Evolutionary conservation across 2,113 vertebrate species (phyloP), one percentile per base, ranked within the genome.

Genomic region (Hoplias malabaricus): DNA sequence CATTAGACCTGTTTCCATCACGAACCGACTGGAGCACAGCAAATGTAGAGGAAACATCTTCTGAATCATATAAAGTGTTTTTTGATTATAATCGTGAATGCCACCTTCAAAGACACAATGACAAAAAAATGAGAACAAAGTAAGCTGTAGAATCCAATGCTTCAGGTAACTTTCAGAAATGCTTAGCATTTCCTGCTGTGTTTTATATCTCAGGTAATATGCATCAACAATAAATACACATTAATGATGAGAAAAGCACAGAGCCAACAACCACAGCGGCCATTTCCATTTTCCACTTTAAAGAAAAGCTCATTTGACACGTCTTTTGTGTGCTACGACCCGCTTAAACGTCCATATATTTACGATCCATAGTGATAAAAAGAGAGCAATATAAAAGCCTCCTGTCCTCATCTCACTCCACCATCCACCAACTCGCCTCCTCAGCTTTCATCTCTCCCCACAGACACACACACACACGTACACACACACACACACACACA

Each of bases 371-470:
- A 54, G 56, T 36, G 53, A 72, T 54, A 79, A 65, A 72, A 25
- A 27, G 21, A 23, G 23, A 53, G 33, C 62, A 56, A 63, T 66
- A 65, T 72, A 66, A 38, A 72, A 50, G 33, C 48, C 46, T 29
- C 34, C 38, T 33, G 43, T 46, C 75, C 66, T 77, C 66, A 69
- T 69, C 67, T 76, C 79, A 63, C 73, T 62, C 57, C 72, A 65
- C 53, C 61, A 68, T 67, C 59, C n/a, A 66, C 69, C 7, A 36
- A 33, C 33, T 70, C 69, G 21, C 53, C 69, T 80, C 59, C 46
- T 62, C 34, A 5, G 77, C 62, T 67, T 77, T 79, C 78, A 73
- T 80, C 54, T 80, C 63, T 69, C 78, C 74, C 43, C n/a, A 66
- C 13, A 40, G 80, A 77, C 79, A 54, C 23, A 53, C 66, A 62